Evolutionary conservation across 2,797 vertebrate species (phyloP).

Genomic region (Delichon dasypus): DNA sequence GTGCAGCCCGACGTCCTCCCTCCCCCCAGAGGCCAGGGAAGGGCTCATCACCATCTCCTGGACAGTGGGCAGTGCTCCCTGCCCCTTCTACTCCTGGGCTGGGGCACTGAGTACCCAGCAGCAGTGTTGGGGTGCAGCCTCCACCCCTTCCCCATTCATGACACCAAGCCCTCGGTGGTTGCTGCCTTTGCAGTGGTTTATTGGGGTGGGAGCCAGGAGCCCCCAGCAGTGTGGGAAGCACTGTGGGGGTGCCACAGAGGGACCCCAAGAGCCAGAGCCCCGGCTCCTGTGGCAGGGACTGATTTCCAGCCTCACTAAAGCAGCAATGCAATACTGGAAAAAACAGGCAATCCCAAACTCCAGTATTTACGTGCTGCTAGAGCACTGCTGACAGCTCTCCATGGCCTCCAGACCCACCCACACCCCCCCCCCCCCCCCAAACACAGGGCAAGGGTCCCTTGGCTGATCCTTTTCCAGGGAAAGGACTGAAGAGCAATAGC

Average conservation of each 20-base stretch:
- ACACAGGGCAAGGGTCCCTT: background rate
- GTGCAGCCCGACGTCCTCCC: rapidly evolving
- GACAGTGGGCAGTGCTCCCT: rapidly evolving
- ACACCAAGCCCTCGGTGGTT: background rate
- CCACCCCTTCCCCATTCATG: background rate
- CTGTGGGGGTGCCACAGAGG: background rate
- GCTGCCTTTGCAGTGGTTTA: conserved; percentile 63
- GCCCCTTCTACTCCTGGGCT: background rate
- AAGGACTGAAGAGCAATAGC: background rate
- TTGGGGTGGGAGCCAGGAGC: background rate
- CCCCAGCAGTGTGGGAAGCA: background rate
- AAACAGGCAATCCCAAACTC: conserved; percentile 72
- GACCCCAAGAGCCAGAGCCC: background rate
- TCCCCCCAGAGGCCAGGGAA: background rate
- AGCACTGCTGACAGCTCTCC: conserved; percentile 68
- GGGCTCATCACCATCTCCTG: rapidly evolving
- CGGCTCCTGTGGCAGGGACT: background rate
- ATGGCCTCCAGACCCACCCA: background rate
- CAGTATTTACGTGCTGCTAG: conserved; percentile 86
- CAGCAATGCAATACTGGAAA: conserved; percentile 86
- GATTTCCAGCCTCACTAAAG: conserved; percentile 76
- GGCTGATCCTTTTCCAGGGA: background rate
- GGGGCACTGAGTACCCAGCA: rapidly evolving
- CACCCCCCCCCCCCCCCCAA: background rate
- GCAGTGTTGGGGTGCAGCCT: background rate